Conservation (phyloP, 2,113 vertebrate genomes). For the Thalassoma bifasciatum region DNA sequence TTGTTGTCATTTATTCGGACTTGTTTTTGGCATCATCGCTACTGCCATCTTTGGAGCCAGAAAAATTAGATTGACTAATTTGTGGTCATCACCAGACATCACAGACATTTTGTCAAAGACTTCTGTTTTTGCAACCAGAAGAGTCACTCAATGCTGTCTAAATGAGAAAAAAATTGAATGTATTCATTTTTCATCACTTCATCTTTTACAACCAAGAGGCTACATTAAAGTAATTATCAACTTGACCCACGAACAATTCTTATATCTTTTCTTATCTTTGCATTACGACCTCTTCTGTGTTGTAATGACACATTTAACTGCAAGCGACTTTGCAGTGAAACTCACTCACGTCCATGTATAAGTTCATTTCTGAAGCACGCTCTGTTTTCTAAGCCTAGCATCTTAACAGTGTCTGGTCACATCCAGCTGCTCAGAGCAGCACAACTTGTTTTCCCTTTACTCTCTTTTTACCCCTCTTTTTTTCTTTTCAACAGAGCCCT, state of each 20-base stretch:
- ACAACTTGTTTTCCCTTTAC: slow-evolving; percentile 40
- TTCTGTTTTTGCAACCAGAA: neutral
- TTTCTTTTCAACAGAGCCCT: slow-evolving; percentile 36
- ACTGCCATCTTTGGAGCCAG: no score
- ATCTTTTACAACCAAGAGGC: neutral
- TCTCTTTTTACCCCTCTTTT: slow-evolving; percentile 6
- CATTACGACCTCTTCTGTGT: neutral
- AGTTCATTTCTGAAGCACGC: neutral
- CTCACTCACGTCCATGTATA: neutral
- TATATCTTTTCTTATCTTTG: neutral
- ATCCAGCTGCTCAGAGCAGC: slow-evolving; percentile 11
- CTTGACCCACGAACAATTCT: no score
- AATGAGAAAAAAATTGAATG: no score
- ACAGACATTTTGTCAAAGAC: no score
- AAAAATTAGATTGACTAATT: no score
- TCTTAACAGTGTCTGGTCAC: slow-evolving; percentile 18
- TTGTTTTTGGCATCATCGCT: no score
- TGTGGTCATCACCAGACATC: no score
- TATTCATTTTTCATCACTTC: neutral
- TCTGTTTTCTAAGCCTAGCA: neutral
- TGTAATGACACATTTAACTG: neutral
- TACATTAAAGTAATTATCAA: no score
- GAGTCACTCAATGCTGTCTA: no score
- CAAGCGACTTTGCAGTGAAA: neutral
- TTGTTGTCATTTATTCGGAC: no score